phyloP scores from a whole-genome alignment of 2,113 vertebrate species.

The Callionymus lyra region DNA sequence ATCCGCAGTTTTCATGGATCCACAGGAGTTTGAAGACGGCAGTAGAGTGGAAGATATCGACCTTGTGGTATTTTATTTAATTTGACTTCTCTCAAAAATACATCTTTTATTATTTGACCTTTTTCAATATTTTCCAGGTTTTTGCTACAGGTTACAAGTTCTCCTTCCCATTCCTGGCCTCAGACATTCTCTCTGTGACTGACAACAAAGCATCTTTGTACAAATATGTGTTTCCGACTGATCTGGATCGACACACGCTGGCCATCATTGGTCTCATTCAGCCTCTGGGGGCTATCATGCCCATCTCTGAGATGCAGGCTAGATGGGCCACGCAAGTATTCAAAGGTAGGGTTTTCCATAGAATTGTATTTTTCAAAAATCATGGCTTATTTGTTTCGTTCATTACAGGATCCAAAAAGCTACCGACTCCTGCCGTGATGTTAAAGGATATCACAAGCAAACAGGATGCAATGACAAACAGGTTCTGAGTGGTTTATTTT shows the following conservation, averaged over 20 bases:
- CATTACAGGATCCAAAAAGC: constrained; percentile 56
- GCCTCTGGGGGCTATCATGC: constrained; percentile 85
- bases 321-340: constrained; percentile 81
- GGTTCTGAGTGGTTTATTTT: constrained; percentile 39
- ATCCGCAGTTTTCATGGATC: constrained; percentile 72
- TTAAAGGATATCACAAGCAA: constrained; percentile 67
- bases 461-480: constrained; percentile 62
- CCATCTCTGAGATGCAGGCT: constrained; percentile 82
- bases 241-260: constrained; percentile 73
- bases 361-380: not conserved
- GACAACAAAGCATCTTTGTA: constrained; percentile 75
- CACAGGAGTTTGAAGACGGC: constrained; percentile 78
- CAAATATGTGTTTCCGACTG: constrained; percentile 74
- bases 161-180: constrained; percentile 79
- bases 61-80: constrained; percentile 56
- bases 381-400: not conserved
- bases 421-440: constrained; percentile 67
- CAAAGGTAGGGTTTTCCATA: constrained; percentile 68
- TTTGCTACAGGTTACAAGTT: constrained; percentile 88
- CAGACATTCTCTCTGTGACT: constrained; percentile 58
- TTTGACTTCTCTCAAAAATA: not conserved
- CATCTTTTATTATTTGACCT: not conserved
- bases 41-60: constrained; percentile 73
- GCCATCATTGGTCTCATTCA: constrained; percentile 84
- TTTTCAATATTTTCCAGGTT: constrained; percentile 46